These are phyloP conservation scores for Meloidogyne exigua DNA, from an alignment of 1,140 invertebrate genomes.

Conservation along the genomic window DNA sequence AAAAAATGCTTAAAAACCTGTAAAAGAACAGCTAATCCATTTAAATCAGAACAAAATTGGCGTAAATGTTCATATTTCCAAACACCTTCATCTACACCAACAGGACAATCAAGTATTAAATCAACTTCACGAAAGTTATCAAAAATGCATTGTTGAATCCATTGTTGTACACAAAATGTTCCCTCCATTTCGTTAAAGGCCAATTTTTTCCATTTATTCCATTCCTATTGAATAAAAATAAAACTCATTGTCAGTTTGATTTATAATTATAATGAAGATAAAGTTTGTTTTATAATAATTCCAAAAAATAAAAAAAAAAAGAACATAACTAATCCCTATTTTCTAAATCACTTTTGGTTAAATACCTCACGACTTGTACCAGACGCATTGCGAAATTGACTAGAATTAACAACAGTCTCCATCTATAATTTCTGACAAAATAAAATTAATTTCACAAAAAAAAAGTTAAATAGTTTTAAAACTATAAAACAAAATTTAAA, in stretches of 20 bases:
- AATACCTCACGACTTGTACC: slow-evolving; percentile 25
- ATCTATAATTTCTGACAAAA: not conserved
- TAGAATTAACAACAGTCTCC: not conserved
- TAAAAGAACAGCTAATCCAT: slow-evolving; percentile 85
- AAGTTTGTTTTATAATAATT: not conserved
- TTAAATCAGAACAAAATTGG: slow-evolving; percentile 76
- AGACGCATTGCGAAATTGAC: slow-evolving; percentile 21
- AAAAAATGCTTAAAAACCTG: slow-evolving; percentile 63
- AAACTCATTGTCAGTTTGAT: not conserved
- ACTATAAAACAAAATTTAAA: not conserved
- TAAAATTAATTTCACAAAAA: not conserved
- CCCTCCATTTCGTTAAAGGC: slow-evolving; percentile 99
- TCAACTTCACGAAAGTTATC: slow-evolving; percentile 89
- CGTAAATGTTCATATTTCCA: slow-evolving; percentile 99
- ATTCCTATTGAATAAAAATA: slow-evolving; percentile 74
- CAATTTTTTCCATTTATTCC: slow-evolving; percentile 94
- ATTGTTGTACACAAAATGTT: slow-evolving; percentile 94
- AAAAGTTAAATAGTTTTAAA: not conserved
- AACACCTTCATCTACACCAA: slow-evolving; percentile 94
- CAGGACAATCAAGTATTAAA: slow-evolving; percentile 88
- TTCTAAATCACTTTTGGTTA: not conserved
- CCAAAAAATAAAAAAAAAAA: not conserved
- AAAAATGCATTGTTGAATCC: slow-evolving; percentile 95
- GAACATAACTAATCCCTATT: too few relatives aligned
- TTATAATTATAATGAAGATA: not conserved